Evolutionary conservation across 2,888 invertebrate genomes (phyloP).

Genomic region (Eupithecia vulgata): DNA sequence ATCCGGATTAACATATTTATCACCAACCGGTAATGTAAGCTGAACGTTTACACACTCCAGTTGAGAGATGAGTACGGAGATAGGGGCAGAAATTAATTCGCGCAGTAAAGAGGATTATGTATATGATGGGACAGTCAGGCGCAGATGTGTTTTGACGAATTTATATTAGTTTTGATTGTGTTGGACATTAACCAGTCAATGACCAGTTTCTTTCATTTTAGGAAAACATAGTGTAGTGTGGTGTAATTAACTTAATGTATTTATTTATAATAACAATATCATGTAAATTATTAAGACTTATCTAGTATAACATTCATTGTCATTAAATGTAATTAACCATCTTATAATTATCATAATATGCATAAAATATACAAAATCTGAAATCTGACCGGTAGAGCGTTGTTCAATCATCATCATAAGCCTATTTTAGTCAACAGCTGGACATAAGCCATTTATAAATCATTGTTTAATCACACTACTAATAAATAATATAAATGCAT

Average conservation of each 20-base stretch:
- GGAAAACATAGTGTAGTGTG: no score
- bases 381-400: no score
- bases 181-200: not conserved
- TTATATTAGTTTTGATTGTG: not conserved
- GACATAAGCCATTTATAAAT: no score
- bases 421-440: no score
- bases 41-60: conserved; percentile 44
- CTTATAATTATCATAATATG: no score
- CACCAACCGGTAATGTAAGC: conserved; percentile 18
- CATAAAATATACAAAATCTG: no score
- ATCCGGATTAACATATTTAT: conserved; percentile 16
- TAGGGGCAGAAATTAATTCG: conserved; percentile 56
- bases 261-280: no score
- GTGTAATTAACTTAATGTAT: no score
- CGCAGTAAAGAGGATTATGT: conserved; percentile 45
- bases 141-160: not conserved
- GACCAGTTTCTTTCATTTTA: not conserved
- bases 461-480: not conserved
- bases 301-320: no score
- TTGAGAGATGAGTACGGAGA: conserved; percentile 54
- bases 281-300: no score
- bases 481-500: not conserved
- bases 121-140: conserved; percentile 27
- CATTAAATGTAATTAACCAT: no score
- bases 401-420: no score